phyloP scores from a whole-genome alignment of 1,140 invertebrate genomes.

The Coboldia fuscipes region DNA sequence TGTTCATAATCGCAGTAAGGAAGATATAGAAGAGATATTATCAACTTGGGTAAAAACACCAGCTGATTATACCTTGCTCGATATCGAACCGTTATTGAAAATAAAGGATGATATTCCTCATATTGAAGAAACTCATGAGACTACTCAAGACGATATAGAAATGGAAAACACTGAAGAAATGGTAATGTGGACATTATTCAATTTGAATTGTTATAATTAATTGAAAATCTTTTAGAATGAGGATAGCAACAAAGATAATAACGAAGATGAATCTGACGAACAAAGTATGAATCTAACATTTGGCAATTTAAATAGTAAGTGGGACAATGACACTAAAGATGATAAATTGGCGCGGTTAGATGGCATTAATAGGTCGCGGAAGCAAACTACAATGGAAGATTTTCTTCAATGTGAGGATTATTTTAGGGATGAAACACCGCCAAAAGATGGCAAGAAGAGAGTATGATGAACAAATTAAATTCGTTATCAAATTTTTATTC shows the following conservation, averaged over 20 bases:
- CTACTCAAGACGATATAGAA: too few species aligned
- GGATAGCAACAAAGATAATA: too few species aligned
- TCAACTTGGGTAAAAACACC: constrained; percentile 63
- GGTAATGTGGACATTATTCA: too few species aligned
- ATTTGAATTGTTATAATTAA: too few species aligned
- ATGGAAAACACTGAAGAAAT: too few species aligned
- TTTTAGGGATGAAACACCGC: constrained; percentile 27
- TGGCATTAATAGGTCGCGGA: constrained; percentile 42
- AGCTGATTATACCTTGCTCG: constrained; percentile 37
- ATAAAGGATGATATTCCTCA: too few species aligned
- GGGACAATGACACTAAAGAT: constrained; percentile 16
- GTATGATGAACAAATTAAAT: constrained; percentile 28
- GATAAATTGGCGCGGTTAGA: constrained; percentile 53
- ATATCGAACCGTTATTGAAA: constrained; percentile 62
- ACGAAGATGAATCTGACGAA: too few species aligned
- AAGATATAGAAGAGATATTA: constrained; percentile 58
- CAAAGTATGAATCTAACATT: too few species aligned
- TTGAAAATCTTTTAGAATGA: too few species aligned
- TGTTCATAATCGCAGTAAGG: constrained; percentile 55
- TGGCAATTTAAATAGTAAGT: constrained; percentile 15
- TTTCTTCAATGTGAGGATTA: constrained; percentile 78
- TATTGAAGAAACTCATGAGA: too few species aligned
- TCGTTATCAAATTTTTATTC: neutral
- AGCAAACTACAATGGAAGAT: constrained; percentile 60
- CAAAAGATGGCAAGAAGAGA: constrained; percentile 68